Evolutionary conservation across 2,113 vertebrate species (phyloP).

Genomic region (Aphelocoma coerulescens): DNA sequence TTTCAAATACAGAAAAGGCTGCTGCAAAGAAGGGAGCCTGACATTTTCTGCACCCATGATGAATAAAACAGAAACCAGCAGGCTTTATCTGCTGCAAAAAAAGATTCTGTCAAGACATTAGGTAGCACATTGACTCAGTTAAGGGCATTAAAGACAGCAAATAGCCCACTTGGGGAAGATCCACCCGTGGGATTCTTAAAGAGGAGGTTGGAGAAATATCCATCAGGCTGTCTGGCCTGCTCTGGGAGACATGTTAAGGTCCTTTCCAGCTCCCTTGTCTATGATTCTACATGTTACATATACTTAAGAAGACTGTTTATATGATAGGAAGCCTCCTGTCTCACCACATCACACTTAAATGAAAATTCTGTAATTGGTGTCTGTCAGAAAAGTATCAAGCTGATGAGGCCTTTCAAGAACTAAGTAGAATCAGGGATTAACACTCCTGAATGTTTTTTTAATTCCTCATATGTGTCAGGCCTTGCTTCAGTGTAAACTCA

Average conservation of each 20-base stretch:
- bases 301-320: not conserved
- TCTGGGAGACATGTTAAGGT: not conserved
- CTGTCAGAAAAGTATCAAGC: not conserved
- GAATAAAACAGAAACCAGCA: not conserved
- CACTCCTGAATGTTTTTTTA: not conserved
- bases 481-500: not conserved
- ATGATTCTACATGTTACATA: not conserved
- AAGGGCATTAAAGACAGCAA: not conserved
- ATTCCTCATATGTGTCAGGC: not conserved
- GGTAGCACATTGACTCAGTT: not conserved
- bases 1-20: constrained; percentile 25
- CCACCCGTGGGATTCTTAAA: not conserved
- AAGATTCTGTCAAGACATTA: not conserved
- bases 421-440: not conserved
- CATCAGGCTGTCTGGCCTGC: not conserved
- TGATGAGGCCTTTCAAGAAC: not conserved
- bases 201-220: not conserved
- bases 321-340: not conserved
- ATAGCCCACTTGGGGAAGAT: not conserved
- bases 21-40: not conserved
- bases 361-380: not conserved
- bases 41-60: not conserved
- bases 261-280: not conserved
- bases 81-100: not conserved
- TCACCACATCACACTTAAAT: not conserved